Evolutionary conservation across 2,113 vertebrate genomes (phyloP), one percentile per base, ranked within the genome.

Genomic region (Cyphomyrus plagiostoma): DNA sequence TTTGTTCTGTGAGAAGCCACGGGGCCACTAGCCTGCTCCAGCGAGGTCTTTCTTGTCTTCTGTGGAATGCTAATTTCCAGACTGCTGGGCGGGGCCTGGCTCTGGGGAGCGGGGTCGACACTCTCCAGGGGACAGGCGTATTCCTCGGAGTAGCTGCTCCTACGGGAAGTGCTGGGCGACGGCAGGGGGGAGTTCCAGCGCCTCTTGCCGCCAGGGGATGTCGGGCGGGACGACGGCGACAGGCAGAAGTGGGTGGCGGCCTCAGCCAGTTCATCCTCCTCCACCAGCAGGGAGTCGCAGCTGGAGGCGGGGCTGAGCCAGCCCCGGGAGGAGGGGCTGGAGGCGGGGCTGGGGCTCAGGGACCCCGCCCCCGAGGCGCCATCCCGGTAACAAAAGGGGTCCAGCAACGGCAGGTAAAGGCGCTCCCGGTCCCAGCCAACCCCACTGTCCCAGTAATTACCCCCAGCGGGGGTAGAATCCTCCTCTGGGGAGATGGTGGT

Each of bases 241-340:
- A 98, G 95, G 66, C 96, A 96, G 10, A 97, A 97, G 45, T 95
- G 95, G 26, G 96, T 93, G 0, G 97, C 92, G 0, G 96, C 96
- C 49, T 98, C 97, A 0, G 94, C 97, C 6, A 98, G 94, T 89
- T 98, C 97, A 17, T 98, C 98, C 26, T 98, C 98, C 30, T 98
- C 98, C 52, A 96, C 97, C 74, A 97, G 93, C 0, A 97, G 95
- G n/a, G 97, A 96, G 88, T 97, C 97, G 0, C 97, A 97, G 92
- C 97, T 97, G 9, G 97, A 98, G 62, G 97, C 96, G 0, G 97
- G 97, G 0, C 97, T 97, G 15, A 98, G 95, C 94, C 97, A 98
- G 66, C 97, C 97, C 0, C 97, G 96, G 48, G 97, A 98, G 21
- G 97, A 96, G 56, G 96, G 97, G 92, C 97, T 98, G 93, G 97